A percentile compares a stretch with the other conserved stretches of the same genome.
phyloP scores from a whole-genome alignment of 2,888 invertebrate genomes.

The Lepidochrysops patricia region DNA sequence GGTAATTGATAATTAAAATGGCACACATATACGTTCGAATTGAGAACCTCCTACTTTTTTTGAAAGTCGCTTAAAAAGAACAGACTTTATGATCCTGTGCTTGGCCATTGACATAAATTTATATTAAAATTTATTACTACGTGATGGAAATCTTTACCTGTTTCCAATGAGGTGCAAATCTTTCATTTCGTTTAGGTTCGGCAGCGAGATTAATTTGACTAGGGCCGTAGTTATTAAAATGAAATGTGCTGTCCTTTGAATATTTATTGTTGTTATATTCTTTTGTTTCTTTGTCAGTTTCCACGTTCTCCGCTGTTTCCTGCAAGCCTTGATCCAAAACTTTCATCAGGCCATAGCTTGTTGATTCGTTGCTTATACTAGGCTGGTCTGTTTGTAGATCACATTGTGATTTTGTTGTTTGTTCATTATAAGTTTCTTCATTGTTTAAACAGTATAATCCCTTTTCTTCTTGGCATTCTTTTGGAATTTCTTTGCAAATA shows the following conservation, averaged over 20 bases:
- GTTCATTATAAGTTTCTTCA: not conserved
- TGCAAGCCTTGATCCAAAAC: not conserved
- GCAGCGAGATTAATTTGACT: not conserved
- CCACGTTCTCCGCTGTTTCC: not conserved
- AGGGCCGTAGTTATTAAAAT: not conserved
- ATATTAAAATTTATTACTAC: too few species aligned
- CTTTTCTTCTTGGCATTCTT: not conserved
- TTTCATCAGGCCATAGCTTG: not conserved
- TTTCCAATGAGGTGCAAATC: slow-evolving; percentile 8
- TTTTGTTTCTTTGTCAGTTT: not conserved
- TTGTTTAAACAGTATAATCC: not conserved
- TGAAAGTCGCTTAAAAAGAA: too few species aligned
- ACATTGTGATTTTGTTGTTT: not conserved
- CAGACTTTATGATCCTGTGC: too few species aligned
- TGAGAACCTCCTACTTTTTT: too few species aligned
- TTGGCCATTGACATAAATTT: too few species aligned
- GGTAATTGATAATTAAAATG: too few species aligned
- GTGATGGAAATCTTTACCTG: slow-evolving; percentile 2
- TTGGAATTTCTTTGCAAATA: not conserved
- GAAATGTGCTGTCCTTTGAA: not conserved
- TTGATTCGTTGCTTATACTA: not conserved
- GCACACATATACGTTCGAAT: too few species aligned
- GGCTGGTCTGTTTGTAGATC: not conserved
- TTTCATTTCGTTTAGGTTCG: not conserved
- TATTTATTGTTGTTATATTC: not conserved